Evolutionary conservation across 23 tunicate genomes (phyloP), one percentile per base, ranked within the genome.

Genomic region (Botrylloides violaceus): DNA sequence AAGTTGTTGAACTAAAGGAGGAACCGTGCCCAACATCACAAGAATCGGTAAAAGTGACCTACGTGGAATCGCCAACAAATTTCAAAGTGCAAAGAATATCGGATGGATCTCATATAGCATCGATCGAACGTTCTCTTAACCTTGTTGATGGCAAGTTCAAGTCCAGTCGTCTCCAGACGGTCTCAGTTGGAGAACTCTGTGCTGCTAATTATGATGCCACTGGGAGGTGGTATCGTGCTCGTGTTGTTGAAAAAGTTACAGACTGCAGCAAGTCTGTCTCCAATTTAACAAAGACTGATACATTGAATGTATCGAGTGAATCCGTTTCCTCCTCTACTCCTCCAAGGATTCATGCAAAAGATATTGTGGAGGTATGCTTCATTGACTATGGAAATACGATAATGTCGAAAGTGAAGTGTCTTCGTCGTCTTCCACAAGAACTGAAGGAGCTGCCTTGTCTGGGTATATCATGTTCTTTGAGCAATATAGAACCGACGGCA

Each of bases 361-460:
- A 84, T 73, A 61, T 79, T 2, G 83, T 84, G 5, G 92, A 84
- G 53, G 57, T 84, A 25, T 35, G 47, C 5, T 72, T 59, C 43
- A 72, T 84, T 58, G 92, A 84, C 61, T 84, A 63, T 72, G 92
- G 92, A 57, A 78, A 78, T 30, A 37, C 48, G 3, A 73, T 62
- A n/a, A 71, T 58, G 47, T 50, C 82, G 12, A 77, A 83, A 63
- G 83, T 84, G 31, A 77, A 82, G 15, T 78, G 92, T 50, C 33
- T 84, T 23, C 81, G 92, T 31, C 19, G 56, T 28, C 74, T 84
- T 20, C 83, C 92, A 5, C 35, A 38, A 3, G 65, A 72, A 27
- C 57, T 72, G 31, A 82, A 73, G 4, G 19, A 31, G 27, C 71
- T 84, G 23, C 92, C 92, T 29, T 61, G 78, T 32, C 60, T 84